Percentiles rank a stretch among this genome's conserved stretches.
These are phyloP conservation scores for Agrochola circellaris DNA, from an alignment of 2,888 invertebrate species.

Conservation along the genomic window DNA sequence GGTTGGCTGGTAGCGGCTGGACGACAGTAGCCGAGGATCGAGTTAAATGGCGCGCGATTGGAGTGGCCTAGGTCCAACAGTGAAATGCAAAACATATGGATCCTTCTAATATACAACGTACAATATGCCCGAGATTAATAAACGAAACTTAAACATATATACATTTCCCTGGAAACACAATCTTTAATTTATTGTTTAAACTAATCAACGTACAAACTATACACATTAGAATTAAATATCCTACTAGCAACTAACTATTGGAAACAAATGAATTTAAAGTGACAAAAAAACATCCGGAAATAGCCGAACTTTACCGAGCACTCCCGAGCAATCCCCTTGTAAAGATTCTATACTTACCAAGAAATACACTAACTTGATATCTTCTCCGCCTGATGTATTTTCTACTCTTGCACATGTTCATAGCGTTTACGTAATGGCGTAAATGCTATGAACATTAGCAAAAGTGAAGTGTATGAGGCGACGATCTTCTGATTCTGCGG, in stretches of 20 bases:
- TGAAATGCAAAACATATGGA: too few species aligned
- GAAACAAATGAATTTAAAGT: neutral
- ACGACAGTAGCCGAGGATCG: too few species aligned
- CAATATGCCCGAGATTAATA: too few species aligned
- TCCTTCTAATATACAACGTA: too few species aligned
- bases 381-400: slow-evolving; percentile 9
- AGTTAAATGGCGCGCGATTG: too few species aligned
- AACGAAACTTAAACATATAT: neutral
- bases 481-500: neutral
- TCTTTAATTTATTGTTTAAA: too few species aligned
- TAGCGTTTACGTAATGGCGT: neutral
- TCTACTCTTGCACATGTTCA: slow-evolving; percentile 16
- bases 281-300: neutral
- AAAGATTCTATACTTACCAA: neutral
- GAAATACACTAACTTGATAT: neutral
- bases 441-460: slow-evolving; percentile 10
- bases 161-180: neutral
- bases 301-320: neutral
- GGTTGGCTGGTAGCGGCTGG: too few species aligned
- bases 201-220: too few species aligned
- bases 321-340: neutral
- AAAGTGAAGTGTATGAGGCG: neutral
- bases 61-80: too few species aligned
- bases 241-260: too few species aligned
- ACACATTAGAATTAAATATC: too few species aligned